Percentiles rank a stretch among this genome's conserved stretches.
phyloP scores from a whole-genome alignment of 1,140 invertebrate species.

The Branchinecta lindahli region DNA sequence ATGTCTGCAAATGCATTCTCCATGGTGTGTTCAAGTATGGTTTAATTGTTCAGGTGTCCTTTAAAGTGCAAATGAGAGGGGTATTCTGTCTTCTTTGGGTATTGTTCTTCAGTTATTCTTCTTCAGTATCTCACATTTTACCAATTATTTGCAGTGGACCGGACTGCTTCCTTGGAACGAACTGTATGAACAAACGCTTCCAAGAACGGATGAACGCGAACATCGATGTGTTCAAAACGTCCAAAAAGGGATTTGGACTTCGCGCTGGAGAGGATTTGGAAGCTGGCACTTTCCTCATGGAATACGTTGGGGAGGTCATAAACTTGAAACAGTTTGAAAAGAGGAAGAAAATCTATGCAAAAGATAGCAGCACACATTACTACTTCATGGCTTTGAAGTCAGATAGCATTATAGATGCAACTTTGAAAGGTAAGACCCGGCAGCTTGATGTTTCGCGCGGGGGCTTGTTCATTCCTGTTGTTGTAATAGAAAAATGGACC shows the following conservation, averaged over 20 bases:
- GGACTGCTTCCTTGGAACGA: conserved; percentile 65
- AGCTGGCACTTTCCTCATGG: conserved; percentile 83
- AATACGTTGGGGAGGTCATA: conserved; percentile 95
- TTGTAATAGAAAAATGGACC: too few species aligned
- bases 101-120: conserved; percentile 10
- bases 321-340: conserved; percentile 75
- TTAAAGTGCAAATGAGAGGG: too few species aligned
- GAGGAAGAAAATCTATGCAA: conserved; percentile 75
- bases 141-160: conserved; percentile 50
- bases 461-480: too few species aligned
- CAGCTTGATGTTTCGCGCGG: conserved; percentile 16
- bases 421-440: conserved; percentile 46
- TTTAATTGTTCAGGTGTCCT: too few species aligned
- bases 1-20: too few species aligned
- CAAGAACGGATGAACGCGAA: conserved; percentile 69
- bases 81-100: background rate
- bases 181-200: conserved; percentile 87
- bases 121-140: background rate
- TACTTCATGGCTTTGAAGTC: conserved; percentile 95
- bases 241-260: conserved; percentile 88
- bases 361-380: conserved; percentile 80
- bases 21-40: too few species aligned
- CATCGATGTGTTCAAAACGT: conserved; percentile 74
- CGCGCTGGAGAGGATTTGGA: conserved; percentile 54
- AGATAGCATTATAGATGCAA: conserved; percentile 91